These are phyloP conservation scores for Tenodera sinensis DNA, from an alignment of 2,888 invertebrate genomes.

Conservation along the genomic window DNA sequence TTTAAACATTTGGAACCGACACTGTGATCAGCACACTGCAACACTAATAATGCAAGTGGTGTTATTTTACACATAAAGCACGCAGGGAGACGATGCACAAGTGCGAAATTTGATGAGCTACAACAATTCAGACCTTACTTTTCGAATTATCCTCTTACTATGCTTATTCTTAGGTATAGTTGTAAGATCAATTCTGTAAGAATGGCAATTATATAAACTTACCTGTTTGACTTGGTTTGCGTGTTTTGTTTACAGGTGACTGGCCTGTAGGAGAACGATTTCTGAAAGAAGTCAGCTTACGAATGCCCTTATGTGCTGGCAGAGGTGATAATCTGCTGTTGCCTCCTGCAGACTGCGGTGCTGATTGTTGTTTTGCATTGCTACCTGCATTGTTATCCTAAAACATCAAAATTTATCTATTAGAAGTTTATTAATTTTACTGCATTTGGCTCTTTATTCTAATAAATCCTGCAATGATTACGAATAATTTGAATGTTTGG, in stretches of 20 bases:
- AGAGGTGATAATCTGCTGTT: slow-evolving; percentile 46
- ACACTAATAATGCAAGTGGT: too few relatives aligned
- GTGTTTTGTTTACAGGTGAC: slow-evolving; percentile 68
- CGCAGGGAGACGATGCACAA: too few relatives aligned
- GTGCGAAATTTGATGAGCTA: too few relatives aligned
- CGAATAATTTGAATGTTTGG: too few relatives aligned
- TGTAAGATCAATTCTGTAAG: too few relatives aligned
- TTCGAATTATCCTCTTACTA: too few relatives aligned
- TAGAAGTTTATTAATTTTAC: neutral
- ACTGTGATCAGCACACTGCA: too few relatives aligned
- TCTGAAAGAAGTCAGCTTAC: slow-evolving; percentile 54
- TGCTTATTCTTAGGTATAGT: too few relatives aligned
- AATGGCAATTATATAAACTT: neutral
- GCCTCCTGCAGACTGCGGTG: neutral
- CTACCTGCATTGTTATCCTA: neutral
- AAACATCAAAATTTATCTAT: neutral
- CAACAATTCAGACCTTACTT: too few relatives aligned
- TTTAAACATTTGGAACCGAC: too few relatives aligned
- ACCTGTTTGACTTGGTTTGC: slow-evolving; percentile 47
- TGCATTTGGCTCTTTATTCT: neutral
- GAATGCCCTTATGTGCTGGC: slow-evolving; percentile 54
- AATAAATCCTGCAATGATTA: too few relatives aligned
- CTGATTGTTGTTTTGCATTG: slow-evolving; percentile 45
- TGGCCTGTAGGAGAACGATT: slow-evolving; percentile 64
- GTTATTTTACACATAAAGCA: too few relatives aligned